These are phyloP conservation scores for Lasioglossum zephyrum DNA, from an alignment of 2,888 invertebrate genomes.

Conservation along the genomic window DNA sequence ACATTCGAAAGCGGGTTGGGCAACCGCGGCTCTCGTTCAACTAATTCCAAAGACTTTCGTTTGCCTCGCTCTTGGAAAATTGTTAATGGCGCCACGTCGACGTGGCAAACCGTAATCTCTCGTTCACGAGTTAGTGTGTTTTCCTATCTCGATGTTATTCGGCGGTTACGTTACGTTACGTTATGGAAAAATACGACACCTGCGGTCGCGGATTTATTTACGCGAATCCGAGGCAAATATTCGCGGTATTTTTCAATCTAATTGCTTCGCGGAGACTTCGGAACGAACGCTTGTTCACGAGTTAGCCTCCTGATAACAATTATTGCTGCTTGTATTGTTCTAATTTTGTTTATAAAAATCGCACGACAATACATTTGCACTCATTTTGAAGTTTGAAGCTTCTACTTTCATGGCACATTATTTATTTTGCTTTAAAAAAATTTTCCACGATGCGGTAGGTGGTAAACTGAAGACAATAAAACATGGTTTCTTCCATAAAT, in stretches of 20 bases:
- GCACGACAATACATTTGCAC: neutral
- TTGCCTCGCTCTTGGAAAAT: neutral
- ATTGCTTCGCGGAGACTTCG: neutral
- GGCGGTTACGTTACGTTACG: neutral
- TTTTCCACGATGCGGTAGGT: too few relatives aligned
- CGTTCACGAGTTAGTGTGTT: neutral
- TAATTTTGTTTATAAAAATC: too few relatives aligned
- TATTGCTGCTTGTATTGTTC: too few relatives aligned
- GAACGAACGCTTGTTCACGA: neutral
- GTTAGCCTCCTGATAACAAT: neutral
- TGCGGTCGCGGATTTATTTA: constrained; percentile 1
- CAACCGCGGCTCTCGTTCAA: constrained; percentile 1
- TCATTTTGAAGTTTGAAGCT: neutral
- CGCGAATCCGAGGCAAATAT: neutral
- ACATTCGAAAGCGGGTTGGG: constrained; percentile 21
- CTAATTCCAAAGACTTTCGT: constrained; percentile 2
- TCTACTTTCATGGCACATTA: neutral
- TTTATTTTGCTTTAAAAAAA: neutral
- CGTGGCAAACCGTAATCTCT: neutral
- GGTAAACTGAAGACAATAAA: too few relatives aligned
- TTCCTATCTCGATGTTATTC: neutral
- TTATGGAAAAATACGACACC: neutral
- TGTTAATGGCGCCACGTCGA: neutral
- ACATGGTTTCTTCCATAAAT: too few relatives aligned
- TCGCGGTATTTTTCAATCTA: neutral